A percentile compares a stretch with the other conserved stretches of the same genome.
phyloP scores from a whole-genome alignment of 2,113 vertebrate genomes.

The Lophotis ruficrista region DNA sequence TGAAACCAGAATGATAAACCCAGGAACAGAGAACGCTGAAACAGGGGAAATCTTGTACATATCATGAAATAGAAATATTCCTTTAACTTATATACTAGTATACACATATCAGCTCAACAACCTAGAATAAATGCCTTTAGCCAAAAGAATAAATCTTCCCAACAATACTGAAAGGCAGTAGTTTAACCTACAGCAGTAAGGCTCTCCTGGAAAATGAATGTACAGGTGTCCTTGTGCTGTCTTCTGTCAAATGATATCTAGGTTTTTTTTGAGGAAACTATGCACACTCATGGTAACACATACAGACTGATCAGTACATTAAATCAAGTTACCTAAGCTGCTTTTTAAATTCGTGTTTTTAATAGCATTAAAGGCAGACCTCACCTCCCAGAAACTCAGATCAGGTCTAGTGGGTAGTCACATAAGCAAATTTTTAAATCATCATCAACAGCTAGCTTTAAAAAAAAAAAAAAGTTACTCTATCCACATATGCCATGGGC shows the following conservation, averaged over 20 bases:
- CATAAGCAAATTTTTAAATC: not conserved
- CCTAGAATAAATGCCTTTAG: not conserved
- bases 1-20: not conserved
- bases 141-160: not conserved
- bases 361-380: not conserved
- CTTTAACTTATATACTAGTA: not conserved
- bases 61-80: not conserved
- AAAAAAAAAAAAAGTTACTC: not conserved
- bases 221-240: not conserved
- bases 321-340: not conserved
- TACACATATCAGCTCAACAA: not conserved
- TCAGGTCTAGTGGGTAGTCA: not conserved
- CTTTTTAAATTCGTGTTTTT: not conserved
- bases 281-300: accelerated
- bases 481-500: not conserved
- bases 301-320: not conserved
- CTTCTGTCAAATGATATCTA: not conserved
- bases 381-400: not conserved
- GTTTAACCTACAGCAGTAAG: not conserved
- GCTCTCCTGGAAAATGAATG: not conserved
- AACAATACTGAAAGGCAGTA: not conserved
- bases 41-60: not conserved
- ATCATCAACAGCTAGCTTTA: not conserved
- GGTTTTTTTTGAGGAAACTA: not conserved
- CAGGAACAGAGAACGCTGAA: not conserved